A percentile compares a stretch with the other conserved stretches of the same genome.
phyloP scores from a whole-genome alignment of 2,113 vertebrate genomes.

The Gallinago paraguaiae region DNA sequence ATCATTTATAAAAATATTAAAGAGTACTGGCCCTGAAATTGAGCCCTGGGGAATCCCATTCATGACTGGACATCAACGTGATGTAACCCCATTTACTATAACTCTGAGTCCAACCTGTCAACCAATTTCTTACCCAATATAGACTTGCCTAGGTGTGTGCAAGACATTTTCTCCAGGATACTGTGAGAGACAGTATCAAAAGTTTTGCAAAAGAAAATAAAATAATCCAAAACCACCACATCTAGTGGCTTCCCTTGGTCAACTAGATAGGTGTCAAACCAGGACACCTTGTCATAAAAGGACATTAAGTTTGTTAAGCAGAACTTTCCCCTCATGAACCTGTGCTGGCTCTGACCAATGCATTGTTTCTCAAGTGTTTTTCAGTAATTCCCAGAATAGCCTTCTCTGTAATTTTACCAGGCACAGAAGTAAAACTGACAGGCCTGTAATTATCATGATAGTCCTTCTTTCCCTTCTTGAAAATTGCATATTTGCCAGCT shows the following conservation, averaged over 20 bases:
- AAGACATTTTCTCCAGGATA: not conserved
- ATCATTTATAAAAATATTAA: not conserved
- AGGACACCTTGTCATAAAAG: not conserved
- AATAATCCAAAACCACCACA: not conserved
- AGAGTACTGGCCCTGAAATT: not conserved
- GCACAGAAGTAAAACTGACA: not conserved
- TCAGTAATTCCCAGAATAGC: not conserved
- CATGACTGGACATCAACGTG: not conserved
- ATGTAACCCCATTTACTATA: not conserved
- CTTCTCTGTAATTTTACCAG: not conserved
- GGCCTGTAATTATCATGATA: not conserved
- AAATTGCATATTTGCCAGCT: not conserved
- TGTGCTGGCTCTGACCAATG: not conserved
- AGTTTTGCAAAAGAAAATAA: not conserved
- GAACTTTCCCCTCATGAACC: not conserved
- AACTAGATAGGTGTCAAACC: not conserved
- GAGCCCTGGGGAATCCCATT: not conserved
- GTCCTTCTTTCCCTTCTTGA: not conserved
- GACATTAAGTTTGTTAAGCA: not conserved
- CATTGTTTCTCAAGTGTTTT: not conserved
- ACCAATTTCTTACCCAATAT: not conserved
- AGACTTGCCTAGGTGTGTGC: not conserved
- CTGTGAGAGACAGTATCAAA: not conserved
- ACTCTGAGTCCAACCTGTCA: not conserved
- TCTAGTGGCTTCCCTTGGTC: not conserved